A percentile compares a stretch with the other conserved stretches of the same genome.
Conservation (phyloP, 1,140 invertebrate genomes). For the Epicauta chinensis region DNA sequence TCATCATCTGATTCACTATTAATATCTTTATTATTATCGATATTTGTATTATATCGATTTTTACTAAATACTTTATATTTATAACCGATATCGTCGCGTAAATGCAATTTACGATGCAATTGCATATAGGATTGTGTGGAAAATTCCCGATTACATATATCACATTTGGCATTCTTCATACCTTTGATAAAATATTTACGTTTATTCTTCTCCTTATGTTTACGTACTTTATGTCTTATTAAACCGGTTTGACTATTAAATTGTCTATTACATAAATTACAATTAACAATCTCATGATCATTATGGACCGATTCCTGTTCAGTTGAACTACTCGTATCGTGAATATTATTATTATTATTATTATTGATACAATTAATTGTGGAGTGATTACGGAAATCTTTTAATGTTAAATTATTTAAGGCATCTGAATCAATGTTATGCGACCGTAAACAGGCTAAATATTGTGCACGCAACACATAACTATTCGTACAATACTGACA, state of each 20-base stretch:
- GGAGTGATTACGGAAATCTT: conserved; percentile 25
- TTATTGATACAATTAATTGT: too few relatives aligned
- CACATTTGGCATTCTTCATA: conserved; percentile 38
- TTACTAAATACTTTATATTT: conserved; percentile 35
- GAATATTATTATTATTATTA: neutral
- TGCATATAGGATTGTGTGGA: conserved; percentile 38
- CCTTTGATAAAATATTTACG: conserved; percentile 40
- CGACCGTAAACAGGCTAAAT: conserved; percentile 27
- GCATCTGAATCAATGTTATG: conserved; percentile 22
- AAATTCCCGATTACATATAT: conserved; percentile 38
- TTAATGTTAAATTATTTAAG: conserved; percentile 28
- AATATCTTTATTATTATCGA: neutral
- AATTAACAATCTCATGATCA: conserved; percentile 23
- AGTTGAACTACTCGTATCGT: neutral
- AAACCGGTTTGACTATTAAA: conserved; percentile 31
- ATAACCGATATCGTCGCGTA: conserved; percentile 32
- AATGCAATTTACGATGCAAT: conserved; percentile 33
- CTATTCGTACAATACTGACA: conserved; percentile 31
- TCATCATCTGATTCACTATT: conserved; percentile 11
- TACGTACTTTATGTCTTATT: conserved; percentile 32
- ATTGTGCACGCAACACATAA: conserved; percentile 24
- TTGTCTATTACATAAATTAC: conserved; percentile 29
- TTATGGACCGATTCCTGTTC: conserved; percentile 21
- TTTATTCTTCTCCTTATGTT: conserved; percentile 34
- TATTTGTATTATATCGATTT: conserved; percentile 24